These are phyloP conservation scores for Ctenopoma kingsleyae DNA, from an alignment of 2,797 vertebrate species.

Conservation along the genomic window DNA sequence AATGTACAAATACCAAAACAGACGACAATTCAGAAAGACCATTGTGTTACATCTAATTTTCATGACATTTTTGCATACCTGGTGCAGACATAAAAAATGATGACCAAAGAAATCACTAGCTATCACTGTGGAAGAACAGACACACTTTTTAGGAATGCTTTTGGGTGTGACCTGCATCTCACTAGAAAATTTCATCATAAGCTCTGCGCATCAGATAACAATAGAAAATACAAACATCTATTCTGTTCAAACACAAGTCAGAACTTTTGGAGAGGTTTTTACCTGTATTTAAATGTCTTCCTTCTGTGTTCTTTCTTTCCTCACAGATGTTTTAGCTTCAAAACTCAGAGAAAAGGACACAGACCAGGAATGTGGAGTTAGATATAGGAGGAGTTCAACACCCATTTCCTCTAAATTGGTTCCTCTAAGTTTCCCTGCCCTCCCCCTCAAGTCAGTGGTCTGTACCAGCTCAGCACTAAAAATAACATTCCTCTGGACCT, in stretches of 20 bases:
- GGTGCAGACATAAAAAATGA: conserved; percentile 10
- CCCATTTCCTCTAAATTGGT: conserved; percentile 77
- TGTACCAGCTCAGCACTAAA: conserved; percentile 60
- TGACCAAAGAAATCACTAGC: background rate
- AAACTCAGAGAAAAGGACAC: conserved; percentile 41
- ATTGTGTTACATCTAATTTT: conserved; percentile 37
- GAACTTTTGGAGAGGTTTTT: conserved; percentile 16
- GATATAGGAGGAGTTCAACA: conserved; percentile 77
- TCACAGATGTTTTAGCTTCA: conserved; percentile 36
- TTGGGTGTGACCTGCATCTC: conserved; percentile 17
- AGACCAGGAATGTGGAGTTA: conserved; percentile 75
- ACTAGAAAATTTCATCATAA: background rate
- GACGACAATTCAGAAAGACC: conserved; percentile 35
- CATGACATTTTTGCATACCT: conserved; percentile 11
- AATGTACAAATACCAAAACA: background rate
- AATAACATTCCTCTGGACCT: conserved; percentile 55
- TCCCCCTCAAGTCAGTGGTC: conserved; percentile 68
- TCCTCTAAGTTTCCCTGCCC: conserved; percentile 50
- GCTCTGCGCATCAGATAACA: background rate
- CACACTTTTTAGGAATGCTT: background rate
- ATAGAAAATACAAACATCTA: background rate
- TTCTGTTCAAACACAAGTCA: conserved; percentile 4
- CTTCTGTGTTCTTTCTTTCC: conserved; percentile 22
- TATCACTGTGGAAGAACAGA: background rate
- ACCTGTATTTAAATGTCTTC: conserved; percentile 24